Base-by-base conservation (phyloP, 2,113 vertebrate genomes). In the Dromiciops gliroides region DNA sequence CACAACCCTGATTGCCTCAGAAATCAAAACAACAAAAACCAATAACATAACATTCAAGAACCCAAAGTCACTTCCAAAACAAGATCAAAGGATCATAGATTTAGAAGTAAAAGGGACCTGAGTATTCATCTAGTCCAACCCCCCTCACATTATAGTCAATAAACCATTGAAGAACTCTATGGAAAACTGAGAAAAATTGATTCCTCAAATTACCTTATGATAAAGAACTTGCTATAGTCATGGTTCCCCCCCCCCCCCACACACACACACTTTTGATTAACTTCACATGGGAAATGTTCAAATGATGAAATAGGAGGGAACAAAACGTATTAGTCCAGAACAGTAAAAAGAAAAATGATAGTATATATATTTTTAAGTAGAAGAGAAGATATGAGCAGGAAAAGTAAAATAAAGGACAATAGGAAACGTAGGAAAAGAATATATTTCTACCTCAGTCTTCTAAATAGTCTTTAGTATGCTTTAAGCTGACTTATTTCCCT, bases 331-430 rank as follows among this genome's bases (percentile, higher is more conserved):
- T 91, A 90, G 91, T 83, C 93, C 51, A 50, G 25, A 92, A 94
- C 95, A 96, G 51, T 89, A 91, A 94, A 14, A n/a, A 89, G 6
- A 10, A 48, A 92, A 95, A 89, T 75, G 31, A 93, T n/a, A 24
- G n/a, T 12, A 8, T 93, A 60, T n/a, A n/a, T n/a, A 91, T 92
- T 51, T 3, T 52, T n/a, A 92, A 14, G 0, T 5, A 44, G 37
- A 49, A 96, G 48, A 75, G 19, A 93, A 95, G 48, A 90, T 37
- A 93, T 51, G 95, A 89, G 49, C 94, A 94, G 26, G 49, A 94
- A 93, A 50, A 44, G 37, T 67, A 92, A 90, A 25, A 22, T 67
- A 95, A 93, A 51, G 60, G 8, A 96, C 44, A 95, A 94, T 90
- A 93, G 22, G 31, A 56, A 89, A 44, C 23, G 2, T 83, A 44